Evolutionary conservation across 2,888 invertebrate genomes (phyloP), one percentile per base, ranked within the genome.

Genomic region (Mesochorus sp.): DNA sequence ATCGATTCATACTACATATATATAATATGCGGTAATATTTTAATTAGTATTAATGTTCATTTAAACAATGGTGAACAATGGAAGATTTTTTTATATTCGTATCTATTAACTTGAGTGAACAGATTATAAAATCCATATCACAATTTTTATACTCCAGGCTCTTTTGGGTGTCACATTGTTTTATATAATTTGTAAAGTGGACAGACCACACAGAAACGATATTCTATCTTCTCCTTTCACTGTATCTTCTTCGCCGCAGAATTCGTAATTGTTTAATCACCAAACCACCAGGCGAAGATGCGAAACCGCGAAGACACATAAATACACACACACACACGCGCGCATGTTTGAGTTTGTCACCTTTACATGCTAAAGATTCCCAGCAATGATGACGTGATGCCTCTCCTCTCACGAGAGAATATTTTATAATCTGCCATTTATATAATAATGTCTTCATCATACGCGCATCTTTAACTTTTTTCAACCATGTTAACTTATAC

Each of bases 201-300:
- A n/a, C n/a, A 19, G 37, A 55, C 37, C 55, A 37, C 37, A 55
- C 37, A 21, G 17, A 19, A n/a, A 8, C 2, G 14, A n/a, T 8
- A 8, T 37, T 37, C 5, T n/a, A 49, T 28, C 28, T 28, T 34
- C 53, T 26, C 47, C 68, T 21, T 26, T 55, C 66, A 2, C 24
- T 10, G 44, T 28, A 44, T 72, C 55, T 28, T 49, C 62, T 51
- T 72, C 64, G 37, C 49, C 55, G 24, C n/a, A 3, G 24, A 47
- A 31, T 37, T 70, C 66, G 74, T 75, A 79, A 79, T 79, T 75
- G 79, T 79, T 71, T 74, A 78, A 74, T 74, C 70, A 31, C 44
- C 44, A 44, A 31, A 78, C 39, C 44, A 21, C 17, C 53, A 71
- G 51, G 66, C 21, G 61, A 68, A 49, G 62, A 62, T 51, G 64